Conservation (phyloP, 2,797 vertebrate genomes). For the Sebastiscus tertius region DNA sequence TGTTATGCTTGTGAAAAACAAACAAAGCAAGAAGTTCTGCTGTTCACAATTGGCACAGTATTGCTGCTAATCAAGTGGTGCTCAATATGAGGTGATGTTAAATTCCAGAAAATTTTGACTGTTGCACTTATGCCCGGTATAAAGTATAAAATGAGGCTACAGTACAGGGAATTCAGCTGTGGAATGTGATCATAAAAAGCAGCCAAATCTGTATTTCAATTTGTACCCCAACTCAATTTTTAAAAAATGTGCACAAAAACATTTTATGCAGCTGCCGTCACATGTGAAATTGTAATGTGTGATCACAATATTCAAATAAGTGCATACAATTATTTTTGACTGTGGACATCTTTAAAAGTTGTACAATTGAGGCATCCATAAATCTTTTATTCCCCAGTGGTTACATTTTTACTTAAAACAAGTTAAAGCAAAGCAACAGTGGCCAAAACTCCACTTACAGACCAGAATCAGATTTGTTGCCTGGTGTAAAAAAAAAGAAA, state of each 20-base stretch:
- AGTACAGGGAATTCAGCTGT: neutral
- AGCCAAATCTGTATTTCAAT: neutral
- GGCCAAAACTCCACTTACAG: slow-evolving; percentile 3
- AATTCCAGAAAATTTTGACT: neutral
- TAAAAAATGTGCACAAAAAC: neutral
- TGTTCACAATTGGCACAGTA: slow-evolving; percentile 6
- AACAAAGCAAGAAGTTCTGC: slow-evolving; percentile 30
- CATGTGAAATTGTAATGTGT: slow-evolving; percentile 4
- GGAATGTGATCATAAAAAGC: neutral
- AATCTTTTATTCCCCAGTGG: slow-evolving; percentile 2
- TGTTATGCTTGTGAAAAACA: slow-evolving; percentile 26
- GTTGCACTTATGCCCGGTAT: neutral
- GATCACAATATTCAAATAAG: slow-evolving; percentile 22
- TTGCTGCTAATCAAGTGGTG: slow-evolving; percentile 8
- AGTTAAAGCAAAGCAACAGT: slow-evolving; percentile 32
- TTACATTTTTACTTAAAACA: neutral
- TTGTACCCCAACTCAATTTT: neutral
- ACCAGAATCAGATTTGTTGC: slow-evolving; percentile 11
- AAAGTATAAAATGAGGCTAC: neutral
- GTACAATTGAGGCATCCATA: neutral
- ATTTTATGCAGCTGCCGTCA: slow-evolving; percentile 36
- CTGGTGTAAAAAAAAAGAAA: neutral
- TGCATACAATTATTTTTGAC: slow-evolving; percentile 4
- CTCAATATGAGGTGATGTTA: slow-evolving; percentile 7
- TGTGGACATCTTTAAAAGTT: slow-evolving; percentile 1